These are phyloP conservation scores for Spea multiplicata DNA, from an alignment of 2,113 vertebrate species.

Conservation along the genomic window DNA sequence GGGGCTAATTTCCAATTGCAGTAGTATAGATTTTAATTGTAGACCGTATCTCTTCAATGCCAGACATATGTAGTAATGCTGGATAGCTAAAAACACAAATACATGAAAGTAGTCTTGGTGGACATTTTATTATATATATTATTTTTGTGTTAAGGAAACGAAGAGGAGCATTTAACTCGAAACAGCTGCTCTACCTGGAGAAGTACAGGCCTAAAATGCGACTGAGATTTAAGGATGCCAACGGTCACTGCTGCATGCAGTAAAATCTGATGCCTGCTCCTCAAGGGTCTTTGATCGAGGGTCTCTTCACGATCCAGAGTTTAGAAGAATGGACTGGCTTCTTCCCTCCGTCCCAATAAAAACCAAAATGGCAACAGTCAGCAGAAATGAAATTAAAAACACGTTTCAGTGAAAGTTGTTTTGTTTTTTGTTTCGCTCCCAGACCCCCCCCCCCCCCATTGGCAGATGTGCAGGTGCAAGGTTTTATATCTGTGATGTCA, in stretches of 20 bases:
- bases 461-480: too few relatives aligned
- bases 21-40: too few relatives aligned
- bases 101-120: too few relatives aligned
- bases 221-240: constrained; percentile 91
- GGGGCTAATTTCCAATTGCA: too few relatives aligned
- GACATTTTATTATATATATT: background rate
- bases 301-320: background rate
- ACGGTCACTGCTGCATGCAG: constrained; percentile 92
- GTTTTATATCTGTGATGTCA: too few relatives aligned
- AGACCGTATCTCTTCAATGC: too few relatives aligned
- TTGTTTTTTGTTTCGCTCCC: background rate
- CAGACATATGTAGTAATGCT: too few relatives aligned
- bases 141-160: constrained; percentile 78
- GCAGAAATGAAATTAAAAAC: constrained; percentile 19
- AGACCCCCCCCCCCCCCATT: background rate
- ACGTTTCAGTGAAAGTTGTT: background rate
- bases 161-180: constrained; percentile 98
- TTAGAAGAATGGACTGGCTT: constrained; percentile 12
- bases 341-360: constrained; percentile 27
- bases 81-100: too few relatives aligned
- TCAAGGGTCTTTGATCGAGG: background rate
- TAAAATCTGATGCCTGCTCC: constrained; percentile 65
- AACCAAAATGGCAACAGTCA: constrained; percentile 21
- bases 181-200: constrained; percentile 99
- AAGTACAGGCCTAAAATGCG: constrained; percentile 98